Evolutionary conservation across 2,888 invertebrate species (phyloP), one percentile per base, ranked within the genome.

Genomic region (Noctua janthina): DNA sequence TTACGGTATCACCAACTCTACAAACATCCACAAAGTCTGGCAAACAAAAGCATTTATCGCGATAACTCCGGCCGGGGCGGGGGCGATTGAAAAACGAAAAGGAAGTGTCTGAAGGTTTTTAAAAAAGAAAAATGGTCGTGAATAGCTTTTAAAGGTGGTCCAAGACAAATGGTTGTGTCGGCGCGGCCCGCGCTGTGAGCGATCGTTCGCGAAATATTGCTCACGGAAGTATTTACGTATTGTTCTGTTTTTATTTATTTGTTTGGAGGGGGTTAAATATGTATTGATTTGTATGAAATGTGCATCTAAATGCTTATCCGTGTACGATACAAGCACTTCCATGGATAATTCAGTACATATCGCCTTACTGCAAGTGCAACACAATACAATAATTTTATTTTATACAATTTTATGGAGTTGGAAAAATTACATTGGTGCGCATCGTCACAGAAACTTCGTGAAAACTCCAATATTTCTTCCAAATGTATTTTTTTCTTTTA

Each of bases 51-150:
- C 96, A 95, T 96, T 95, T 95, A 95, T 96, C 95, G 95, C 95
- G 95, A 95, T 95, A 95, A 94, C 95, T 94, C 95, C 94, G 91
- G 86, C 87, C 91, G 92, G 91, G 93, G 89, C 88, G 92, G 93
- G 93, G 92, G 94, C 96, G 96, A 96, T 96, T 96, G 96, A 96
- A 96, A 96, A 96, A 96, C 96, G 96, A 95, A 96, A 94, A 95
- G 95, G 95, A 96, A 95, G 93, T 95, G 96, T 96, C 96, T 95
- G 93, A 95, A 96, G 96, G 96, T 96, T 96, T 96, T 96, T 95
- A 96, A 96, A 95, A 94, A 96, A 96, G 96, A 96, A 93, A 95
- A 96, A 96, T 96, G 96, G 95, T 94, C 91, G 93, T 93, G 96
- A 95, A 96, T 96, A 95, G 96, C 96, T 96, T 96, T 96, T 96